Conservation (phyloP, 2,113 vertebrate species). For the Sinosuthora webbiana region DNA sequence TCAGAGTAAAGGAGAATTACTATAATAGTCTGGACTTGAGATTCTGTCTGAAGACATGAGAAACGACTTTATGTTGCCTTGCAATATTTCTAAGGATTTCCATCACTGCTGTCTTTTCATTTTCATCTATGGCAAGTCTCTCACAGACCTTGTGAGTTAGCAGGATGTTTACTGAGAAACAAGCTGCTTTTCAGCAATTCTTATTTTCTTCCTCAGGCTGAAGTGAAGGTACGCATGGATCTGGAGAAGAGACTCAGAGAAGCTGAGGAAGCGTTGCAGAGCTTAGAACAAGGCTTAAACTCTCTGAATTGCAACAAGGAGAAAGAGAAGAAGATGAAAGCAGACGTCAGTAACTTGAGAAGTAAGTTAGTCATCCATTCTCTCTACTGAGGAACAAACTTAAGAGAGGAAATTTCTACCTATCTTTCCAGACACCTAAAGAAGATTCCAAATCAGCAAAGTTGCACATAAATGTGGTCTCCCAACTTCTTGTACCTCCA, state of each 20-base stretch:
- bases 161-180: neutral
- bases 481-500: neutral
- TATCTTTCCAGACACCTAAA: neutral
- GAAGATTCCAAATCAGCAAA: neutral
- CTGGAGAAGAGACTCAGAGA: constrained; percentile 86
- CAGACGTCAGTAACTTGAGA: constrained; percentile 90
- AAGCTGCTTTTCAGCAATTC: neutral
- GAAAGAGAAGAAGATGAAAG: constrained; percentile 91
- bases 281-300: constrained; percentile 89
- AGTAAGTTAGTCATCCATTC: constrained; percentile 76
- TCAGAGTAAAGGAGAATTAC: neutral
- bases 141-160: neutral
- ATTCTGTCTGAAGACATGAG: neutral
- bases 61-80: neutral
- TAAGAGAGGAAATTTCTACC: neutral
- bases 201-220: constrained; percentile 72
- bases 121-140: neutral
- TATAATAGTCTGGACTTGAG: neutral
- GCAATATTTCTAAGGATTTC: neutral
- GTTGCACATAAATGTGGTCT: neutral
- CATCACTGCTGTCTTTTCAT: neutral
- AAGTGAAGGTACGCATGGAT: constrained; percentile 90
- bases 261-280: constrained; percentile 87
- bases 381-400: neutral
- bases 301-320: constrained; percentile 84